These are phyloP conservation scores for Syngnathus acus DNA, from an alignment of 2,797 vertebrate species.

Conservation along the genomic window DNA sequence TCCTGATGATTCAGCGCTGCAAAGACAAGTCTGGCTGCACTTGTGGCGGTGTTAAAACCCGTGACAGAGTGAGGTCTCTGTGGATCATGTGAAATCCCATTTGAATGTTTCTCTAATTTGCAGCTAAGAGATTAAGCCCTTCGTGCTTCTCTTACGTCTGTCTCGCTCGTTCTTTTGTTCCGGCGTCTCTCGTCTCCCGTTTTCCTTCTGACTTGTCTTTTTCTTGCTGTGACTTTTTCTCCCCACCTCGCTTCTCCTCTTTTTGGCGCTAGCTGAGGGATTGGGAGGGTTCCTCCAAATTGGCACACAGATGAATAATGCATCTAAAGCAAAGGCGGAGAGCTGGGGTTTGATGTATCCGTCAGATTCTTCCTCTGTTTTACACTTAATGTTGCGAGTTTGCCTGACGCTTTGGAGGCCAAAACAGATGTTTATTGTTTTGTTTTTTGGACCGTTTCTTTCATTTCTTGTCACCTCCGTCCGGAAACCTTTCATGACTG, in stretches of 20 bases:
- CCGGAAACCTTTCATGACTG: conserved; percentile 20
- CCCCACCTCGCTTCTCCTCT: conserved; percentile 35
- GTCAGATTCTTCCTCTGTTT: conserved; percentile 55
- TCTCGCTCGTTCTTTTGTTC: conserved; percentile 47
- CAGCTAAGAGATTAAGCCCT: conserved; percentile 34
- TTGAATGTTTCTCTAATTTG: conserved; percentile 55
- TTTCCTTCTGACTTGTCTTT: conserved; percentile 31
- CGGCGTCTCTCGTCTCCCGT: conserved; percentile 35
- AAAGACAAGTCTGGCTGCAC: conserved; percentile 35
- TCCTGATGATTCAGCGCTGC: conserved; percentile 46
- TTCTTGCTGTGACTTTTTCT: conserved; percentile 32
- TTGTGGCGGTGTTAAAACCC: conserved; percentile 41
- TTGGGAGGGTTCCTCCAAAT: conserved; percentile 66
- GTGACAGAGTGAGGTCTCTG: conserved; percentile 38
- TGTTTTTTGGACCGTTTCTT: conserved; percentile 2
- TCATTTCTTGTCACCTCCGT: conserved; percentile 17
- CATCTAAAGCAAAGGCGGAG: conserved; percentile 63
- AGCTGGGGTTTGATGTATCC: conserved; percentile 57
- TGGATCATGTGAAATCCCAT: conserved; percentile 57
- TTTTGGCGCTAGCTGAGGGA: conserved; percentile 56
- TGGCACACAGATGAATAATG: conserved; percentile 71
- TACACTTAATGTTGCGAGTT: conserved; percentile 47
- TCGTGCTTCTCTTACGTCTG: conserved; percentile 32
- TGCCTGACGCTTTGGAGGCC: conserved; percentile 37
- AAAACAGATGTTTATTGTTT: conserved; percentile 25